Percentiles rank a stretch among this genome's conserved stretches.
phyloP scores from a whole-genome alignment of 2,797 vertebrate species.

The Iguana delicatissima region DNA sequence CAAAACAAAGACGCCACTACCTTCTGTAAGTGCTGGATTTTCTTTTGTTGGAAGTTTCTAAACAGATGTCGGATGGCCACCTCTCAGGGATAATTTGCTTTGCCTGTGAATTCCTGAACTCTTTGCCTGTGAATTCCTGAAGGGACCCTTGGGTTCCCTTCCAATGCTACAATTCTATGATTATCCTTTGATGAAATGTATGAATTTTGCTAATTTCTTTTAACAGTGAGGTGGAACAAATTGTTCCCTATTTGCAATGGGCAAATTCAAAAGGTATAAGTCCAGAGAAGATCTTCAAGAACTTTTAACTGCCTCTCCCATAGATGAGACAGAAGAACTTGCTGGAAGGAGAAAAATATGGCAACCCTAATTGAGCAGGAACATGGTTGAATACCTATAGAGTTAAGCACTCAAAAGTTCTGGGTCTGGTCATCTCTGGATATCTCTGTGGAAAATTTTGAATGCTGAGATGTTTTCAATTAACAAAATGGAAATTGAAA shows the following conservation, averaged over 20 bases:
- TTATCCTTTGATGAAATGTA: background rate
- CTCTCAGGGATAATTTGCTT: too few relatives aligned
- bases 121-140: too few relatives aligned
- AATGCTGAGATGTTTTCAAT: background rate
- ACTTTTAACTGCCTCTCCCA: too few relatives aligned
- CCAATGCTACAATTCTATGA: background rate
- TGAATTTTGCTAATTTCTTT: background rate
- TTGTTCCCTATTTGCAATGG: background rate
- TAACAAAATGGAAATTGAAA: too few relatives aligned
- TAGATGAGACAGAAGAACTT: too few relatives aligned
- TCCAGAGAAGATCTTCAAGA: background rate
- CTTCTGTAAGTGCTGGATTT: too few relatives aligned
- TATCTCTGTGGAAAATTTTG: background rate
- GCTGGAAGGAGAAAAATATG: background rate
- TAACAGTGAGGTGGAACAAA: background rate
- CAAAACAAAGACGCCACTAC: too few relatives aligned
- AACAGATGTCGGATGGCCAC: too few relatives aligned
- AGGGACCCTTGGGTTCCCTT: background rate
- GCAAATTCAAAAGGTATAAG: background rate
- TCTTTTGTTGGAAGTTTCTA: too few relatives aligned
- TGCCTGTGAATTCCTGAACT: too few relatives aligned
- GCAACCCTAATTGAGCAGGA: too few relatives aligned
- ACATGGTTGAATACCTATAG: background rate
- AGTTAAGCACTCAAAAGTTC: background rate
- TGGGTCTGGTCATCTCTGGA: background rate